A percentile compares a stretch with the other conserved stretches of the same genome.
Evolutionary conservation across 2,888 invertebrate species (phyloP).

Genomic region (Brachycybe producta): DNA sequence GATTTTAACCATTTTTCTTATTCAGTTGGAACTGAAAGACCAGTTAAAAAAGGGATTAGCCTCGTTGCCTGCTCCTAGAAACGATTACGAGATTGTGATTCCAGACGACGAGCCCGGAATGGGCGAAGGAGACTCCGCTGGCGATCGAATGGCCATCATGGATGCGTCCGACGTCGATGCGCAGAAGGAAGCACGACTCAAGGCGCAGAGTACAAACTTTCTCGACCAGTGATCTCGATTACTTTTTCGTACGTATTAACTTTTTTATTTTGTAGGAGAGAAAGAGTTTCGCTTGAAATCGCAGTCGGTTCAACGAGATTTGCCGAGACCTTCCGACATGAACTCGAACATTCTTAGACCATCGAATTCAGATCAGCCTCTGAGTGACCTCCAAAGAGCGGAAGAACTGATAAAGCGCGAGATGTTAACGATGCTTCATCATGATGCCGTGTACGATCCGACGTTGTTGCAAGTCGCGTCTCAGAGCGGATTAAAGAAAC

Average conservation of each 20-base stretch:
- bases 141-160: slow-evolving; percentile 33
- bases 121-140: slow-evolving; percentile 42
- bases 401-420: slow-evolving; percentile 92
- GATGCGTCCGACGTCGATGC: slow-evolving; percentile 80
- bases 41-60: slow-evolving; percentile 64
- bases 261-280: slow-evolving; percentile 37
- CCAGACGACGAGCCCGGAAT: slow-evolving; percentile 49
- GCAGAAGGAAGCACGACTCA: slow-evolving; percentile 50
- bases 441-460: slow-evolving; percentile 72
- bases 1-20: background rate
- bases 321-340: slow-evolving; percentile 74
- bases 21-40: slow-evolving; percentile 43
- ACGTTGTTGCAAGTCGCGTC: slow-evolving; percentile 31
- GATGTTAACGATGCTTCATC: slow-evolving; percentile 90
- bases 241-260: background rate
- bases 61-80: slow-evolving; percentile 74
- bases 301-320: slow-evolving; percentile 66
- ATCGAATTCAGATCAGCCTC: slow-evolving; percentile 55
- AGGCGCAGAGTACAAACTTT: slow-evolving; percentile 38
- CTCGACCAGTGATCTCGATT: background rate
- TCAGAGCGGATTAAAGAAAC: slow-evolving; percentile 27
- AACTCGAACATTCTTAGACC: slow-evolving; percentile 70
- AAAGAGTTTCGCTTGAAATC: slow-evolving; percentile 63
- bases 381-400: slow-evolving; percentile 81
- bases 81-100: slow-evolving; percentile 97